These are phyloP conservation scores for Alaudala cheleensis DNA, from an alignment of 2,113 vertebrate species.

Conservation along the genomic window DNA sequence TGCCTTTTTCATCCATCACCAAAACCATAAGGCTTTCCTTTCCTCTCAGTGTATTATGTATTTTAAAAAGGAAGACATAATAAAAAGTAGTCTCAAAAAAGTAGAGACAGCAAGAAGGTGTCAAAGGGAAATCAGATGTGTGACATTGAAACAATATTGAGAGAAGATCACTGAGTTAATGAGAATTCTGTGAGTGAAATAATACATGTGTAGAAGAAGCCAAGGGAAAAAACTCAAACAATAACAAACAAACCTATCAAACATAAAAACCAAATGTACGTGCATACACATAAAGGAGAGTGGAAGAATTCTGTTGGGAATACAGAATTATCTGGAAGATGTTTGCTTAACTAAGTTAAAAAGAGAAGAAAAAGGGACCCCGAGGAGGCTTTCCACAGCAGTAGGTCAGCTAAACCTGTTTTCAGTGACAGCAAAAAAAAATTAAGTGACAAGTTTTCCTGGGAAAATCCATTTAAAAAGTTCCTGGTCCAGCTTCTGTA, in stretches of 20 bases:
- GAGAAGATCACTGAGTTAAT: neutral
- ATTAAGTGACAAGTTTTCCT: neutral
- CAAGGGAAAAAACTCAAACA: neutral
- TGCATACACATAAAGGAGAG: neutral
- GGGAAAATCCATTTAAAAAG: neutral
- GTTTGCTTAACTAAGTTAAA: neutral
- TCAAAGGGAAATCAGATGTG: neutral
- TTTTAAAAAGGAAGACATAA: neutral
- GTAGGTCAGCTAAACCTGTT: neutral
- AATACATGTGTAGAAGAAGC: neutral
- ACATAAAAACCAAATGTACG: neutral
- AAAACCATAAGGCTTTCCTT: neutral
- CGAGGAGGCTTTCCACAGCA: neutral
- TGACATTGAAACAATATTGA: neutral
- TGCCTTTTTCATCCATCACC: neutral
- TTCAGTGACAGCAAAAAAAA: neutral
- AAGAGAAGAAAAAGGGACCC: neutral
- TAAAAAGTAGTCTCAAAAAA: neutral
- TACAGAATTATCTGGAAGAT: neutral
- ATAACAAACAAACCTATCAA: neutral
- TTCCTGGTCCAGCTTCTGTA: neutral
- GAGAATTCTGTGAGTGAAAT: neutral
- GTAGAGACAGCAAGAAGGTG: neutral
- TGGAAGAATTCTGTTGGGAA: neutral
- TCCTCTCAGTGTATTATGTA: neutral